Conservation (phyloP, 2,888 invertebrate species). For the Amaurobius ferox region DNA sequence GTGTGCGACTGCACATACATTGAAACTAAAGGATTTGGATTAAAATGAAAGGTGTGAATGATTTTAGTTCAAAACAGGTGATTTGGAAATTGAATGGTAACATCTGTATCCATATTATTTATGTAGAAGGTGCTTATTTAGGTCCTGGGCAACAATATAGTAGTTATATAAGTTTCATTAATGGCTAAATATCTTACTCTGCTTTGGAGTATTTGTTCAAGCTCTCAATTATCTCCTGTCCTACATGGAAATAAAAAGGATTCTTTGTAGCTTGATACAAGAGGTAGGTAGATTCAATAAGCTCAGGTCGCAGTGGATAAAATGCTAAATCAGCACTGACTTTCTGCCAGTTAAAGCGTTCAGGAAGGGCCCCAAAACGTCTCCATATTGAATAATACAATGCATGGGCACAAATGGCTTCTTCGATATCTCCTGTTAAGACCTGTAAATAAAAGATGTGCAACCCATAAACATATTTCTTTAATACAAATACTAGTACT, state of each 20-base stretch:
- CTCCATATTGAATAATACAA: constrained; percentile 82
- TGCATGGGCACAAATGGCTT: constrained; percentile 83
- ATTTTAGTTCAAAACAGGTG: too few species aligned
- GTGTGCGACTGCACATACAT: too few species aligned
- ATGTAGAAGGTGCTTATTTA: too few species aligned
- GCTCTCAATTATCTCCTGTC: constrained; percentile 81
- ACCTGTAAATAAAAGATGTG: too few species aligned
- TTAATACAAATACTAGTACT: too few species aligned
- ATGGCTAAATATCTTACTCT: constrained; percentile 76
- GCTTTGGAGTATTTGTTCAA: constrained; percentile 80
- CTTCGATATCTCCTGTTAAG: constrained; percentile 82
- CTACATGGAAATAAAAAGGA: constrained; percentile 83
- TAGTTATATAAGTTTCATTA: too few species aligned
- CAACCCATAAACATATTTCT: too few species aligned
- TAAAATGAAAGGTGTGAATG: too few species aligned
- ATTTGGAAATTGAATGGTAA: too few species aligned
- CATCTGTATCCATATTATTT: too few species aligned
- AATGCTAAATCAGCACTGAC: constrained; percentile 81
- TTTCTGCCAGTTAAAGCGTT: constrained; percentile 79
- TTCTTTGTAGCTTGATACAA: constrained; percentile 82
- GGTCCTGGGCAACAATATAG: too few species aligned
- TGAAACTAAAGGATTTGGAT: too few species aligned
- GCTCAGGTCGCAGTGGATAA: constrained; percentile 83
- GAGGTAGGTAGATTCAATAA: constrained; percentile 82
- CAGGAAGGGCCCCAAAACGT: constrained; percentile 81